Conservation (phyloP, 2,888 invertebrate species). For the Oasisia sp. region DNA sequence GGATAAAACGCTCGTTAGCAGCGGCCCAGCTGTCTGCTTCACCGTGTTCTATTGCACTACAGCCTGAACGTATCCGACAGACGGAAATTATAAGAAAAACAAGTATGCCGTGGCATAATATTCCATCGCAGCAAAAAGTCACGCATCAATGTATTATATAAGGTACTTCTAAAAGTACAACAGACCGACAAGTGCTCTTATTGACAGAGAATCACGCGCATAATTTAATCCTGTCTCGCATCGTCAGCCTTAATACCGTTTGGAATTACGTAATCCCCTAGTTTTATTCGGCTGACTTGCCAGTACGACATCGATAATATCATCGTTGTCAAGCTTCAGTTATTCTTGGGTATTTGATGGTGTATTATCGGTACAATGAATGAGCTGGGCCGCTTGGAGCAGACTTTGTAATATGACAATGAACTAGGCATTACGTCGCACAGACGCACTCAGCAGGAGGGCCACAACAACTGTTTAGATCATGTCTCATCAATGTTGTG, state of each 20-base stretch:
- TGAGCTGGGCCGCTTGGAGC: background rate
- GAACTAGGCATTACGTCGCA: no score
- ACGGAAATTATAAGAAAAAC: background rate
- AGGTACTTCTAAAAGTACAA: background rate
- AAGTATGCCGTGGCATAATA: background rate
- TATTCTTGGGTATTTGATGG: background rate
- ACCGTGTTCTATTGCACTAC: background rate
- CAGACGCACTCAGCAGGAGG: no score
- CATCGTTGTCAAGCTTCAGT: background rate
- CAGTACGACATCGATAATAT: background rate
- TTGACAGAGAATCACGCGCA: background rate
- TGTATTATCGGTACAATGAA: background rate
- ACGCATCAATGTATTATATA: background rate
- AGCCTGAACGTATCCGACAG: background rate
- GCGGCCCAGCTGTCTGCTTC: background rate
- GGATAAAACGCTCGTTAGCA: background rate
- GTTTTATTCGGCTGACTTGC: background rate
- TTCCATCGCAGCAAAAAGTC: background rate
- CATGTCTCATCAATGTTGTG: no score
- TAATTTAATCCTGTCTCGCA: background rate
- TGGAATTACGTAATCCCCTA: conserved; percentile 8
- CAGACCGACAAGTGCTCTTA: background rate
- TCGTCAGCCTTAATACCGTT: background rate
- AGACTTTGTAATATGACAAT: background rate
- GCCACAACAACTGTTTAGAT: no score